Conservation (phyloP, 2,113 vertebrate genomes). For the Centropus unirufus region DNA sequence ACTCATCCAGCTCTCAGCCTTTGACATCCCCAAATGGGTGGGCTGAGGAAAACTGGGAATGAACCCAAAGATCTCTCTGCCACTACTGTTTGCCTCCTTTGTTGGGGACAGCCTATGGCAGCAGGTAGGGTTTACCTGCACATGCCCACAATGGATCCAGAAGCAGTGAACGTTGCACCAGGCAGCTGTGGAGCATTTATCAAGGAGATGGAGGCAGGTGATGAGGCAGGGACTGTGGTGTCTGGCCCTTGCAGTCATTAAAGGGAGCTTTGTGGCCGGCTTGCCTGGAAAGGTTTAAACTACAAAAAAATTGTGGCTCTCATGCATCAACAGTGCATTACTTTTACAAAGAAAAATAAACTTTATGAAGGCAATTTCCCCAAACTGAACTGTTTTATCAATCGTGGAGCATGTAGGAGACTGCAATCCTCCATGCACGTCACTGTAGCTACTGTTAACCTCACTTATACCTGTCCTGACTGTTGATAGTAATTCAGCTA, state of each 20-base stretch:
- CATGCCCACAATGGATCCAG: neutral
- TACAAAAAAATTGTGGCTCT: neutral
- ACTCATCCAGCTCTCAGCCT: neutral
- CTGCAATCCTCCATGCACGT: neutral
- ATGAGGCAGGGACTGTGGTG: accelerated
- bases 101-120: neutral
- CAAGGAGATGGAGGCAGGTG: neutral
- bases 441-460: neutral
- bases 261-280: neutral
- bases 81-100: neutral
- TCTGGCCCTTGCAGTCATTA: neutral
- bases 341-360: neutral
- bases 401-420: neutral
- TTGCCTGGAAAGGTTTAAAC: neutral
- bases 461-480: neutral
- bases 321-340: neutral
- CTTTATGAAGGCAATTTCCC: neutral
- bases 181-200: neutral
- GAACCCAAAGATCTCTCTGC: neutral
- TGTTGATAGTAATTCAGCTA: neutral
- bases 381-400: neutral
- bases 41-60: neutral
- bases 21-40: neutral
- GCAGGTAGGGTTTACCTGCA: neutral
- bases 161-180: accelerated